Conservation (phyloP, 2,888 invertebrate species). For the Asteroscopus sphinx region DNA sequence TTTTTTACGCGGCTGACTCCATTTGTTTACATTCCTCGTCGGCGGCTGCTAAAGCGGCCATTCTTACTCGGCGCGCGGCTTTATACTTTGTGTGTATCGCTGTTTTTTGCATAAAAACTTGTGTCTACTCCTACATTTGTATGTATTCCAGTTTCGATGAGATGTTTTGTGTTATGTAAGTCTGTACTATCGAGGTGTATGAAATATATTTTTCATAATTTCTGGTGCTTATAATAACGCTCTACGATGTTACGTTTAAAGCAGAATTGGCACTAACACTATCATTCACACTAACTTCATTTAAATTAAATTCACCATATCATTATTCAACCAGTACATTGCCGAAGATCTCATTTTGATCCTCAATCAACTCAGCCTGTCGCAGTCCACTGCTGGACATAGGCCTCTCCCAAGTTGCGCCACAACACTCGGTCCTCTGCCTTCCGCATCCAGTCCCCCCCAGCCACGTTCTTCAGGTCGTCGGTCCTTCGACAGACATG, state of each 20-base stretch:
- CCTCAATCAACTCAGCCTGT: constrained; percentile 36
- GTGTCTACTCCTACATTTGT: too few species aligned
- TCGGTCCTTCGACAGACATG: too few species aligned
- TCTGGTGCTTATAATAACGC: too few species aligned
- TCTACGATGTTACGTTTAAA: not conserved
- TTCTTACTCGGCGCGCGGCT: constrained; percentile 59
- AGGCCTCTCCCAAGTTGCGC: too few species aligned
- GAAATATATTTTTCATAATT: too few species aligned
- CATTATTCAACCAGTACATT: not conserved
- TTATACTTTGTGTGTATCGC: constrained; percentile 8
- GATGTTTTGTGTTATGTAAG: not conserved
- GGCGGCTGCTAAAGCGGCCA: constrained; percentile 61
- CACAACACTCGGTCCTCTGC: too few species aligned
- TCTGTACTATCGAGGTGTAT: not conserved
- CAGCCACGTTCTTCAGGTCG: too few species aligned
- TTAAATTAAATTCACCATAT: not conserved
- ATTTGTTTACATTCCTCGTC: constrained; percentile 65
- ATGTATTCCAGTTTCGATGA: not conserved
- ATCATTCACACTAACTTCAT: too few species aligned
- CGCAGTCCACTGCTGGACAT: too few species aligned
- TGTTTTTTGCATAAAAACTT: too few species aligned
- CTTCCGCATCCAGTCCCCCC: too few species aligned
- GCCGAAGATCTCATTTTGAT: not conserved
- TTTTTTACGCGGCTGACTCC: constrained; percentile 48
- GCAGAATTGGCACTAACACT: not conserved